A percentile compares a stretch with the other conserved stretches of the same genome.
Conservation (phyloP, 2,113 vertebrate genomes). For the Salvelinus sp. region DNA sequence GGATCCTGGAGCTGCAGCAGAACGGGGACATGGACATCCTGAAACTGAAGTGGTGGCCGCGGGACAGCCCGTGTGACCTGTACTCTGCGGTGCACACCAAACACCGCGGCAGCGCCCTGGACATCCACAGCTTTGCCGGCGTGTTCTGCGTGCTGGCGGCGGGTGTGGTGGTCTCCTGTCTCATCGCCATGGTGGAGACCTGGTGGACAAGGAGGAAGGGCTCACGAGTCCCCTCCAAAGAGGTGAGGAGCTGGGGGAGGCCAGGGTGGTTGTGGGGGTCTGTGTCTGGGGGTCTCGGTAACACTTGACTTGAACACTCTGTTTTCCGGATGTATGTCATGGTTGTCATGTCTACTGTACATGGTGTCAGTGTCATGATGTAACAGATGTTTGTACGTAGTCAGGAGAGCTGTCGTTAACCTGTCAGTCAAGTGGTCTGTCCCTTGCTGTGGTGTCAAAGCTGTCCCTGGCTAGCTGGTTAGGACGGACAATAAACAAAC, state of each 20-base stretch:
- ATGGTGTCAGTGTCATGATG: slow-evolving; percentile 6
- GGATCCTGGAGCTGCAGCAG: slow-evolving; percentile 98
- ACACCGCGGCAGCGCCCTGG: slow-evolving; percentile 88
- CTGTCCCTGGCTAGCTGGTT: too few species aligned
- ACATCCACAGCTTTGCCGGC: slow-evolving; percentile 97
- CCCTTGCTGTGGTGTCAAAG: too few species aligned
- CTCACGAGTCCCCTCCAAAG: slow-evolving; percentile 95
- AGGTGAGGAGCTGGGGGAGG: slow-evolving; percentile 77
- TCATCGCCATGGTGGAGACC: slow-evolving; percentile 97
- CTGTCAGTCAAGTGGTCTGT: too few species aligned
- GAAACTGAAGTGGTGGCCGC: slow-evolving; percentile 98
- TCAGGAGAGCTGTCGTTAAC: slow-evolving; percentile 20
- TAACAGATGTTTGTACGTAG: background rate
- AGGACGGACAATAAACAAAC: too few species aligned
- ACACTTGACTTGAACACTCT: too few species aligned
- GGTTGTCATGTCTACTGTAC: slow-evolving; percentile 6
- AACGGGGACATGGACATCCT: slow-evolving; percentile 96
- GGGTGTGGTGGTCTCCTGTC: slow-evolving; percentile 95
- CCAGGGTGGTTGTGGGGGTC: background rate
- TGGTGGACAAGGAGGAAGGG: slow-evolving; percentile 98
- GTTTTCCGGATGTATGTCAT: too few species aligned
- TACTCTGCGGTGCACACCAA: slow-evolving; percentile 88
- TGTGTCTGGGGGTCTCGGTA: too few species aligned
- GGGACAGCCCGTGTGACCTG: slow-evolving; percentile 92
- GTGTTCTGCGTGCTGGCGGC: slow-evolving; percentile 97